A percentile compares a stretch with the other conserved stretches of the same genome.
These are phyloP conservation scores for Nanorana parkeri DNA, from an alignment of 2,113 vertebrate species.

Conservation along the genomic window DNA sequence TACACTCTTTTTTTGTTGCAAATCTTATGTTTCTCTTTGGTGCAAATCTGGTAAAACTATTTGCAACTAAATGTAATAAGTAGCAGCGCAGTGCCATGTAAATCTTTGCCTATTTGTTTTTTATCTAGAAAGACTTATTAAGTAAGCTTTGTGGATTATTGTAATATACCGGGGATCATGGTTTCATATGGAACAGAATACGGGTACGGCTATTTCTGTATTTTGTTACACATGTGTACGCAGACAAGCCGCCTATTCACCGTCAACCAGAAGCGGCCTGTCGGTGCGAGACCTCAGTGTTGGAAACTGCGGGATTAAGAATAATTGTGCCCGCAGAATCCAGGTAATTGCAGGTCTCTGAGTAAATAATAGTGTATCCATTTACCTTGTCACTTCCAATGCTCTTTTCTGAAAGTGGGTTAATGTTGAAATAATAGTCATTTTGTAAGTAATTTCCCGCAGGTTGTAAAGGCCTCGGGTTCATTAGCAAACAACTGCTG, in stretches of 20 bases:
- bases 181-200: not conserved
- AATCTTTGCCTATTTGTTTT: too few relatives aligned
- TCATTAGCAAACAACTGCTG: not conserved
- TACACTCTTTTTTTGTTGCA: too few relatives aligned
- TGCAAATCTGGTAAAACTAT: too few relatives aligned
- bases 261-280: not conserved
- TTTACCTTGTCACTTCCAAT: constrained; percentile 17
- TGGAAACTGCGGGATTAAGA: constrained; percentile 3
- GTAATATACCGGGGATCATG: not conserved
- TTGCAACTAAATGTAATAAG: too few relatives aligned
- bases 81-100: too few relatives aligned
- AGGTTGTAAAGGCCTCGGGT: constrained; percentile 1
- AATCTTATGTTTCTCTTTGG: too few relatives aligned
- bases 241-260: not conserved
- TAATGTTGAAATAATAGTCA: constrained; percentile 36
- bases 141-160: not conserved
- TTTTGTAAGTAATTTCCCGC: constrained; percentile 7
- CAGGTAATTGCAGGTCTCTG: constrained; percentile 5
- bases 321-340: constrained; percentile 3
- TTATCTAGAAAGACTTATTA: too few relatives aligned
- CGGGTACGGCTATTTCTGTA: not conserved
- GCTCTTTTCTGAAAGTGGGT: not conserved
- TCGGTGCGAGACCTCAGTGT: not conserved
- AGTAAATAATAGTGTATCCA: constrained; percentile 16
- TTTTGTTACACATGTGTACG: not conserved